Evolutionary conservation across 2,888 invertebrate species (phyloP).

Genomic region (Hecatera dysodea): DNA sequence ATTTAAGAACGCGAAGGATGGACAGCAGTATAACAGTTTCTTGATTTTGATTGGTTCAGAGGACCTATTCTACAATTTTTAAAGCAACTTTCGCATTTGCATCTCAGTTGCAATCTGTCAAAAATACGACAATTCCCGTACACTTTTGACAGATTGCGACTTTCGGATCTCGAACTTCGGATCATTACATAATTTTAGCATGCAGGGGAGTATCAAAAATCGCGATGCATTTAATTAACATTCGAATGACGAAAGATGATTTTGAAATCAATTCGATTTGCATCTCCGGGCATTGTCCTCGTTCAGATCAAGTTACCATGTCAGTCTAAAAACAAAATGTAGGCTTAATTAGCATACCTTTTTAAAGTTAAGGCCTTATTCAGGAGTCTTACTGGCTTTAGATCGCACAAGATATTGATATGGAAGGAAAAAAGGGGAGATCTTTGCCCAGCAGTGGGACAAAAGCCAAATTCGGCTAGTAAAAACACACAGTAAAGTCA

Average conservation of each 20-base stretch:
- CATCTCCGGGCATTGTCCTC: slow-evolving; percentile 2
- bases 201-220: neutral
- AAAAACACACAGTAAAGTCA: slow-evolving; percentile 1
- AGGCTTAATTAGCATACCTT: neutral
- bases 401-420: no score
- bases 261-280: slow-evolving; percentile 5
- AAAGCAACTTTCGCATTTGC: no score
- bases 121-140: no score
- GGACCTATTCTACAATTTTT: no score
- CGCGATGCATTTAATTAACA: slow-evolving; percentile 1
- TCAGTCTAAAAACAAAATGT: neutral
- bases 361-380: neutral
- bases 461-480: neutral
- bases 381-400: no score
- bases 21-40: neutral
- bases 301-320: neutral
- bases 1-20: neutral
- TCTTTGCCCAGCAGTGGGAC: no score
- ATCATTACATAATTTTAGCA: neutral
- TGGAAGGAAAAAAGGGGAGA: no score
- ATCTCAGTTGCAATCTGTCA: no score
- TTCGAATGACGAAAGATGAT: neutral
- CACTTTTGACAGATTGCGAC: no score
- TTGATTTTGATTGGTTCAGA: neutral
- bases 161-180: no score